phyloP scores from a whole-genome alignment of 1,140 invertebrate species.

The Lysiphlebus fabarum region DNA sequence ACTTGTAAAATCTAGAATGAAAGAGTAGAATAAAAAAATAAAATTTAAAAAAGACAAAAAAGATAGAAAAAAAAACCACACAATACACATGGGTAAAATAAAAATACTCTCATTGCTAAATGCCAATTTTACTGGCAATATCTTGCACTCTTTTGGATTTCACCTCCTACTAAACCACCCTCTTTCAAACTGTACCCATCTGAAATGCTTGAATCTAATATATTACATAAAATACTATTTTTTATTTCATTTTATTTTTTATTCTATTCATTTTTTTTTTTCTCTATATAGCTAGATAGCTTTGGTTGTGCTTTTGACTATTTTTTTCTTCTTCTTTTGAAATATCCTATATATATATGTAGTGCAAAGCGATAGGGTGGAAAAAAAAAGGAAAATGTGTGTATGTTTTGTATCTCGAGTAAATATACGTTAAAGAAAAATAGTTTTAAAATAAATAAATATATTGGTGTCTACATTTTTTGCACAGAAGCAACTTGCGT shows the following conservation, averaged over 20 bases:
- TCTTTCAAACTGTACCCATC: too few relatives aligned
- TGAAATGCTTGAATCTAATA: constrained; percentile 50
- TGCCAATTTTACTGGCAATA: constrained; percentile 31
- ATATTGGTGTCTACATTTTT: constrained; percentile 7
- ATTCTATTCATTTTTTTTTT: too few relatives aligned
- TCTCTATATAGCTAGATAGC: too few relatives aligned
- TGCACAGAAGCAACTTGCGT: constrained; percentile 39
- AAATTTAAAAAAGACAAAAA: too few relatives aligned
- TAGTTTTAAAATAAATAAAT: background rate
- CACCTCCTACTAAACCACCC: too few relatives aligned
- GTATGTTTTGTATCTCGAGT: constrained; percentile 14
- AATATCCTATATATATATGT: constrained; percentile 19
- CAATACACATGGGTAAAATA: too few relatives aligned
- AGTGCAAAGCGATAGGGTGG: constrained; percentile 40
- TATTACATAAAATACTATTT: constrained; percentile 37
- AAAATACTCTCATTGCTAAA: too few relatives aligned
- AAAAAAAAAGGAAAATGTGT: constrained; percentile 13
- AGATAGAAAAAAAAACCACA: too few relatives aligned
- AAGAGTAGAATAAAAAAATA: too few relatives aligned
- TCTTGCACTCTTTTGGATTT: background rate
- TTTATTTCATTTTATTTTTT: background rate
- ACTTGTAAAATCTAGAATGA: too few relatives aligned
- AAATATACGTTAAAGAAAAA: background rate
- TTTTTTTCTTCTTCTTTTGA: background rate
- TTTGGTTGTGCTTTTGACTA: background rate